Evolutionary conservation across 2,888 invertebrate genomes (phyloP), one percentile per base, ranked within the genome.

Genomic region (Melipona bicolor): DNA sequence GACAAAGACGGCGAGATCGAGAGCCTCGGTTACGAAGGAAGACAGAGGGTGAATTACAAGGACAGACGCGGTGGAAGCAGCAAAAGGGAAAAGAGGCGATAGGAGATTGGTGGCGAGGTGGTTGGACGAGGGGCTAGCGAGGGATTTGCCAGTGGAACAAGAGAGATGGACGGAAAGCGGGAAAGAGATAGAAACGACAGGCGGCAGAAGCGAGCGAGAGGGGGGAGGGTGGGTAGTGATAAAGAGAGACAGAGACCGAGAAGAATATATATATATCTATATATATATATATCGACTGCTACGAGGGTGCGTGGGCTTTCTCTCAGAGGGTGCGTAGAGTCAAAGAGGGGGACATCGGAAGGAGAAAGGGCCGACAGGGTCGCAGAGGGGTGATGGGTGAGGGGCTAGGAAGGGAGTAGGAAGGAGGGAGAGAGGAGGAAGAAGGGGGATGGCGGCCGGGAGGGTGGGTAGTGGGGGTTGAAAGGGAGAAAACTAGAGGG

Each of bases 401-500:
- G 82, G 69, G 73, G 74, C 36, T 76, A 27, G 82, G 82, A 62
- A 77, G 75, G 79, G 77, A 86, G 78, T 71, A 71, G 81, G 71
- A 43, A 76, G 50, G 62, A 73, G 68, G 50, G 72, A 71, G 69
- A 32, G 71, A 73, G 72, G 78, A 27, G 67, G 72, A 70, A 70
- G 56, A 74, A 87, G 79, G 88, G 86, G 87, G 88, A 85, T 78
- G 84, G 83, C 87, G 87, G 85, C 79, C 79, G 89, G 81, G 87
- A 86, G 88, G 88, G 90, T 90, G 89, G 90, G 89, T 89, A 84
- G 91, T 88, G 92, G 91, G 92, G 90, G 91, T 90, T 88, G 90
- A 91, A 92, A 91, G 93, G 93, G 93, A 92, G 93, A 91, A 92
- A 92, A 92, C 92, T 92, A 91, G 93, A 93, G 93, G 93, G 94